Evolutionary conservation across 1,140 invertebrate species (phyloP), one percentile per base, ranked within the genome.

Genomic region (Temnothorax longispinosus): DNA sequence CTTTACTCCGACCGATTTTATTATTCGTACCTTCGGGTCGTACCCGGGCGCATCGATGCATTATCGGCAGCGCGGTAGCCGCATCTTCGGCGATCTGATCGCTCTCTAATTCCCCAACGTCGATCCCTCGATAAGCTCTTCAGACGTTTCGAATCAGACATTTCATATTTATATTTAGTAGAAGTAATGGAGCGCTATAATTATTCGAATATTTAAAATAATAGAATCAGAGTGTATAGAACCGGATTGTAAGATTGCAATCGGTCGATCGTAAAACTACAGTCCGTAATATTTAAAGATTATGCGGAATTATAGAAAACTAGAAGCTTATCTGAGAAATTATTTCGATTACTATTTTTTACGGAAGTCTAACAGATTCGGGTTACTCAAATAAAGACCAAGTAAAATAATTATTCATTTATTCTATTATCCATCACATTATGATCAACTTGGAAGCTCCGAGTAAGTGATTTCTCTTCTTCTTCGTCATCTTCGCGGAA

Each of bases 1-100:
- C 94, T 95, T 95, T 93, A 92, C 91, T 75, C 75, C 75, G 87
- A 56, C 47, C 89, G 52, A 89, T 88, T 92, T 92, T 89, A 82
- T 92, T 91, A 91, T 86, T 90, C 91, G 75, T 85, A 47, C 60
- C 85, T 78, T 69, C 60, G 77, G 35, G 72, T 75, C 76, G 86
- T 84, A 27, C 69, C 69, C 35, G 69, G 67, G 67, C 67, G 69
- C 69, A 84, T 84, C 80, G 80, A 75, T 75, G 54, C 69, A 82
- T 82, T 82, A 74, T 74, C 80, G 67, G 80, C 67, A 81, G 67
- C 69, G 67, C 80, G 54, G 80, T 82, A 82, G 80, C 35, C 54
- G 80, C 27, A 82, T 82, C 67, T 60, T 47, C 52, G 67, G 50
- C 65, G 54, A 74, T 82, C 50, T 27, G 41, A 75, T 74, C 80